Percentiles rank a stretch among this genome's conserved stretches.
Conservation (phyloP, 2,888 invertebrate species). For the Cosmopolites sordidus region DNA sequence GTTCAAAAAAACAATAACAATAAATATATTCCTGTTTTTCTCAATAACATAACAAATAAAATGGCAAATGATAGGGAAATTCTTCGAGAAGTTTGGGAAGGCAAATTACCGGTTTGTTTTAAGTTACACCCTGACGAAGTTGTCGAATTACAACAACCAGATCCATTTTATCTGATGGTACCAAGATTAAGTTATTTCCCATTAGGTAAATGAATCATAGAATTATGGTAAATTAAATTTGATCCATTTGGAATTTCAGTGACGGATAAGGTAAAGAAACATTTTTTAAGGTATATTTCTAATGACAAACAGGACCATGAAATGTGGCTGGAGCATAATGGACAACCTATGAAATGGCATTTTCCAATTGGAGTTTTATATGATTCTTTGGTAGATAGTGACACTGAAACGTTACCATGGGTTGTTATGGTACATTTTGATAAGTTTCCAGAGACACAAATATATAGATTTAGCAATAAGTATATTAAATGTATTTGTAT, state of each 20-base stretch:
- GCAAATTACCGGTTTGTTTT: constrained; percentile 91
- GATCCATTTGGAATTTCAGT: constrained; percentile 49
- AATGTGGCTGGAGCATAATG: constrained; percentile 93
- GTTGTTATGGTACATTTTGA: constrained; percentile 89
- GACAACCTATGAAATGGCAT: constrained; percentile 87
- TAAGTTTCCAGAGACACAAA: constrained; percentile 84
- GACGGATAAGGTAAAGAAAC: constrained; percentile 90
- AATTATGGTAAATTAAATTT: background rate
- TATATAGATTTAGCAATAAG: constrained; percentile 85
- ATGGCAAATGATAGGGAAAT: constrained; percentile 97
- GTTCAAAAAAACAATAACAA: no score
- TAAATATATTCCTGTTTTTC: no score
- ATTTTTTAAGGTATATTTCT: constrained; percentile 78
- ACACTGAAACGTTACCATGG: constrained; percentile 80
- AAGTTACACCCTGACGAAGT: constrained; percentile 84
- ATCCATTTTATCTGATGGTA: constrained; percentile 90
- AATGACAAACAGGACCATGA: constrained; percentile 79
- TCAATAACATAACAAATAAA: constrained; percentile 8
- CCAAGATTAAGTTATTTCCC: constrained; percentile 92
- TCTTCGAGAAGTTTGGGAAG: constrained; percentile 92
- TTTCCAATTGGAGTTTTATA: constrained; percentile 87
- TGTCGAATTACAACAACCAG: constrained; percentile 82
- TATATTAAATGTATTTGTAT: no score
- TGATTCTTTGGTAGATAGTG: constrained; percentile 65
- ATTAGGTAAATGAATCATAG: constrained; percentile 45